Evolutionary conservation across 2,113 vertebrate genomes (phyloP), one percentile per base, ranked within the genome.

Genomic region (Ondatra zibethicus): DNA sequence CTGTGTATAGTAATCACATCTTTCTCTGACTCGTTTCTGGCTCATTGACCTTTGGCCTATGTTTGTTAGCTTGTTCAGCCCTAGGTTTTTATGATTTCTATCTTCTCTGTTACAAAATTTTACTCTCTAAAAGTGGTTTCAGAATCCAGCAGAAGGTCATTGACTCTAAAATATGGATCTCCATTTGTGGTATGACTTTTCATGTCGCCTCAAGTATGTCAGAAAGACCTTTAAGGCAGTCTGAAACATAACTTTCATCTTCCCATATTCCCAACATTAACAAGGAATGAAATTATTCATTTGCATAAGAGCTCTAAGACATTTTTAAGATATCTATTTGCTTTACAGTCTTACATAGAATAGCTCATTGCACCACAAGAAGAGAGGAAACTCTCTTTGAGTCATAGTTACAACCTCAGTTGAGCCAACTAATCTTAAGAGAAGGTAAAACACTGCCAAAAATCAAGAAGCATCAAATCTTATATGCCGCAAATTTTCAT

Each of bases 381-480:
- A 94, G 13, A 95, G 68, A 88, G 5, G 8, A 75, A 80, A 95
- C 63, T 45, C 3, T 94, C 52, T n/a, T 2, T 42, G 31, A 96
- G 91, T 96, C 85, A 92, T 42, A 76, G 10, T 66, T 88, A 66
- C 0, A 89, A 11, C 16, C 93, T 63, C 2, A 73, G 2, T 95
- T 94, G 63, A 65, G 63, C 11, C 27, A 65, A 65, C 8, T 29
- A 96, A 97, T 75, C 50, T 88, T 89, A 76, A 72, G 84, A 97
- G 77, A 93, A 90, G 93, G 55, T 73, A 89, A 95, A 92, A 77
- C 92, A 27, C 61, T 94, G 72, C 61, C 91, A 82, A 94, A 81
- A 97, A 96, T 92, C 58, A 3, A 89, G 65, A 88, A 70, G 80
- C 9, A 90, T 93, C 85, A 75, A 73, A 77, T 86, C 73, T 72